Conservation (phyloP, 2,888 invertebrate species). For the Nipponacmea schrenckii region DNA sequence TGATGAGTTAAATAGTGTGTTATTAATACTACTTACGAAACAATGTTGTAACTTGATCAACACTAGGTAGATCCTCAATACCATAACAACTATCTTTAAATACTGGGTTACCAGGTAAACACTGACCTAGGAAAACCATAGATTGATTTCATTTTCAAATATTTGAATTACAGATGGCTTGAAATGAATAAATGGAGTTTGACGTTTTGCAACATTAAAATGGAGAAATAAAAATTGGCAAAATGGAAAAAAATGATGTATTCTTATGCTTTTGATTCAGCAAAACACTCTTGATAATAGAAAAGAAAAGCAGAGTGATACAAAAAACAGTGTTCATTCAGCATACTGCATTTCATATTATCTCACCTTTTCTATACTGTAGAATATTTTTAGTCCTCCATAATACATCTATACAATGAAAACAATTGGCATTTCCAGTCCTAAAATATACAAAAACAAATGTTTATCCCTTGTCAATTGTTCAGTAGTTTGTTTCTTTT, state of each 20-base stretch:
- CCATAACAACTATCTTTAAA: constrained; percentile 41
- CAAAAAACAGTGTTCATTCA: background rate
- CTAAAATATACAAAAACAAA: constrained; percentile 19
- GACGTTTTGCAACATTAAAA: no score
- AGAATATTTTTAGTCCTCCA: constrained; percentile 56
- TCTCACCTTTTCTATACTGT: constrained; percentile 47
- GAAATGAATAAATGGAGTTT: background rate
- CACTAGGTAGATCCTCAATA: constrained; percentile 36
- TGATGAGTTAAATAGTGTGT: no score
- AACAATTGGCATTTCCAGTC: constrained; percentile 32
- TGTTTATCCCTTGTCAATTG: background rate
- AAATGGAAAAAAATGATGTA: no score
- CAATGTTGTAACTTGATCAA: constrained; percentile 45
- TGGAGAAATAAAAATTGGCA: no score
- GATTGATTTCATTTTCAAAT: background rate
- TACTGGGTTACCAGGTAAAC: constrained; percentile 37
- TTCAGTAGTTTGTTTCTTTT: no score
- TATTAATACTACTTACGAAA: constrained; percentile 46
- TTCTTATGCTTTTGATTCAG: no score
- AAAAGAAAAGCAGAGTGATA: no score
- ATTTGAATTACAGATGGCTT: background rate
- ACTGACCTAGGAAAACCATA: constrained; percentile 39
- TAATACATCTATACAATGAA: constrained; percentile 51
- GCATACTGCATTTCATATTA: background rate
- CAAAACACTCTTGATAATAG: no score